Evolutionary conservation across 2,797 vertebrate species (phyloP).

Genomic region (Steatocranus sp.): DNA sequence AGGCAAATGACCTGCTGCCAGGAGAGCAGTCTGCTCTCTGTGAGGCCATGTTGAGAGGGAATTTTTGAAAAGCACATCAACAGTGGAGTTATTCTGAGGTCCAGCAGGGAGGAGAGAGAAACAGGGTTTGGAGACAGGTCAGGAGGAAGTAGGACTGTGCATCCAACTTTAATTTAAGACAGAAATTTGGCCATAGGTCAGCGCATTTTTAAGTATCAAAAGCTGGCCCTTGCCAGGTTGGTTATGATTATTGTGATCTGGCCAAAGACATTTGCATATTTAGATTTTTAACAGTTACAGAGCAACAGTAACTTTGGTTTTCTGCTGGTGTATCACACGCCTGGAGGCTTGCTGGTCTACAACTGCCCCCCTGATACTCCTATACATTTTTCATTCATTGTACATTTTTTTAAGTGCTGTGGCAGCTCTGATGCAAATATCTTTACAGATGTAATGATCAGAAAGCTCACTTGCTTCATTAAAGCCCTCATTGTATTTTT

Average conservation of each 20-base stretch:
- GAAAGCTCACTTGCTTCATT: background rate
- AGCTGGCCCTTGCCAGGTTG: background rate
- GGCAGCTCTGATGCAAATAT: background rate
- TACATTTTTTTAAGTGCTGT: background rate
- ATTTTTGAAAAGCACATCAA: background rate
- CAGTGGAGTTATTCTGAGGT: background rate
- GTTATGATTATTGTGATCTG: background rate
- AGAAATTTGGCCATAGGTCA: background rate
- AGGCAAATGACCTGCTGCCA: constrained; percentile 10
- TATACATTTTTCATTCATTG: background rate
- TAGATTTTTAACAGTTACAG: background rate
- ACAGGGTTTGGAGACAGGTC: background rate
- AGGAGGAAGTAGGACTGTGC: background rate
- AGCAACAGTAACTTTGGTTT: background rate
- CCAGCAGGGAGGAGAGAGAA: background rate
- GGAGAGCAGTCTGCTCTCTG: background rate
- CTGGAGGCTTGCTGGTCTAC: background rate
- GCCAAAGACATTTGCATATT: background rate
- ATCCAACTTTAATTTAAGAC: background rate
- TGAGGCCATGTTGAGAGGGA: background rate
- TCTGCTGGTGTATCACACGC: background rate
- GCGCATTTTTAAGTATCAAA: background rate
- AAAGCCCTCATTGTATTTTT: background rate
- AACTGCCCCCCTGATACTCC: background rate
- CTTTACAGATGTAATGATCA: background rate